These are phyloP conservation scores for Acanthurus leucopareius DNA, from an alignment of 2,797 vertebrate species.

Conservation along the genomic window DNA sequence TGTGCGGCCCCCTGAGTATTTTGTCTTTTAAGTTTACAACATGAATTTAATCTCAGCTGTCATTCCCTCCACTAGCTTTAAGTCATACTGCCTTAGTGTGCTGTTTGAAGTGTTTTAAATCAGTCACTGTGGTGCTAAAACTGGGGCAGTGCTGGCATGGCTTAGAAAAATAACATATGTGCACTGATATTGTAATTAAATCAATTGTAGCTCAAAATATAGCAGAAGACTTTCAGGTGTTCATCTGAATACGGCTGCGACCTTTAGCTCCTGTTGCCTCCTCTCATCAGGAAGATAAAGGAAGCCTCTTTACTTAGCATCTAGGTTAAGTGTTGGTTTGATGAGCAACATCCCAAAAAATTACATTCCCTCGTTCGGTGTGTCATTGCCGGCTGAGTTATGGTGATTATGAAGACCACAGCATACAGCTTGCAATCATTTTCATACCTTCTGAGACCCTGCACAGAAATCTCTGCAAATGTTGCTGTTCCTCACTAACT, in stretches of 20 bases:
- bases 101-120: neutral
- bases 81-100: neutral
- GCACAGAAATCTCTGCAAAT: neutral
- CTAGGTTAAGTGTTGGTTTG: neutral
- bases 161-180: neutral
- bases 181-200: neutral
- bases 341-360: neutral
- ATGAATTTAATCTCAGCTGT: neutral
- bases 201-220: neutral
- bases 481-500: neutral
- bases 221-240: slow-evolving; percentile 7
- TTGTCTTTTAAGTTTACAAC: neutral
- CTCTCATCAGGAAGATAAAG: slow-evolving; percentile 18
- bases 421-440: neutral
- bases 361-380: neutral
- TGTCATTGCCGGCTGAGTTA: neutral
- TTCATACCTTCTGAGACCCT: neutral
- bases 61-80: neutral
- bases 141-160: neutral
- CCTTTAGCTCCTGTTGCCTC: slow-evolving; percentile 3
- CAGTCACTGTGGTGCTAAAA: neutral
- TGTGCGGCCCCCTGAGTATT: no score
- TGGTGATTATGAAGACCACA: neutral
- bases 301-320: slow-evolving; percentile 14
- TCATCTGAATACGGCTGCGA: slow-evolving; percentile 19